Base-by-base conservation (phyloP, 2,888 invertebrate species). In the Hydriomena furcata region DNA sequence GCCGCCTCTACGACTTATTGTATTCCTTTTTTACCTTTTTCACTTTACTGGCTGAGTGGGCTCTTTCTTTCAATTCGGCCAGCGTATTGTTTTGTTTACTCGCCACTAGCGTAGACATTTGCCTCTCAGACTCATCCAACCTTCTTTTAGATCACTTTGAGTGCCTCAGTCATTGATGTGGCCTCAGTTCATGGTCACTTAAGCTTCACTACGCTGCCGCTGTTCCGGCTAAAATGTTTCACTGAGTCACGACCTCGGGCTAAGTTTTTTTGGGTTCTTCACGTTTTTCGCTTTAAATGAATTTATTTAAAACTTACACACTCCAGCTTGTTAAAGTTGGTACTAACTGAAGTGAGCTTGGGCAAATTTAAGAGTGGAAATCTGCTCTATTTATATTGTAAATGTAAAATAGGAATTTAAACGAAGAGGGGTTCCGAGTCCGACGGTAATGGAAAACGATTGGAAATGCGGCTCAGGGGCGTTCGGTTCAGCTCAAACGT, bases 21-120 rank as follows among this genome's bases (percentile, higher is more conserved):
- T 82, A 68, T 75, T 78, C 71, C 66, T 75, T 78, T 79, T 84
- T 79, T 76, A 66, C 76, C 63, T 76, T 76, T 82, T 81, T 73
- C 63, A 70, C 77, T 77, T 68, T 74, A 71, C 66, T 58, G 76
- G 71, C 75, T 74, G 81, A 84, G 82, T 78, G 79, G 74, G 72
- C 76, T 79, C 75, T 80, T 80, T 78, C 75, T 77, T 78, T 73
- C 67, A 68, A 66, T 66, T 71, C 64, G 67, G 68, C 66, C 68
- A 68, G 68, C 66, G 71, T 66, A 71, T 76, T 80, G 57, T 82
- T 82, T 82, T 78, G 74, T 80, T 80, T 74, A 68, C 64, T 73
- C 61, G 56, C 73, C 72, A 76, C 79, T 76, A 76, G 70, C 73
- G 65, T 75, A 75, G 77, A 82, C 76, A 79, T 82, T 84, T 80